Evolutionary conservation across 1,140 invertebrate genomes (phyloP).

Genomic region (Drosophila novamexicana): DNA sequence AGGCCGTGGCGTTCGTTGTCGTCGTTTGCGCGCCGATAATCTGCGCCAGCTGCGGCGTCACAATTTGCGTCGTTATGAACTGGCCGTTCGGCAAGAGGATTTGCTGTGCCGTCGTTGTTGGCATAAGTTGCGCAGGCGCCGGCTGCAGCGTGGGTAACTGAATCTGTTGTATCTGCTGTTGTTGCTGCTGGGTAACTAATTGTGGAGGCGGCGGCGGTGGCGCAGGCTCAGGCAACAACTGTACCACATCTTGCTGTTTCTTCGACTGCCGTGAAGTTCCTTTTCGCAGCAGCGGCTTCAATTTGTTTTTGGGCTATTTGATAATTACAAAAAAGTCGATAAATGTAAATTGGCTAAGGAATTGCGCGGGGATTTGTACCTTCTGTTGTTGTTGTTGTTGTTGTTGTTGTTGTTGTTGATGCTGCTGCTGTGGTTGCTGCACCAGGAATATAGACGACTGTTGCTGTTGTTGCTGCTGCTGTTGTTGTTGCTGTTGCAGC

Average conservation of each 20-base stretch:
- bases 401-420: constrained; percentile 8
- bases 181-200: constrained; percentile 44
- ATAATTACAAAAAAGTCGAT: neutral
- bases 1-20: constrained; percentile 30
- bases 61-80: constrained; percentile 81
- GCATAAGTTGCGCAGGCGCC: constrained; percentile 57
- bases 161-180: constrained; percentile 65
- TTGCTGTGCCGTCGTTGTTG: constrained; percentile 70
- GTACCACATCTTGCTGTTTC: constrained; percentile 54
- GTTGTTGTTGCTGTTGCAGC: constrained; percentile 51
- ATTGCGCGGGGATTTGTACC: neutral
- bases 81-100: constrained; percentile 82
- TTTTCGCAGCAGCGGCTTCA: constrained; percentile 59
- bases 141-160: constrained; percentile 62
- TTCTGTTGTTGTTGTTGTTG: constrained; percentile 27
- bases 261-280: constrained; percentile 58
- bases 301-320: constrained; percentile 49
- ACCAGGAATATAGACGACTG: constrained; percentile 28
- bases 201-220: constrained; percentile 43
- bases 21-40: constrained; percentile 59
- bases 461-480: constrained; percentile 42
- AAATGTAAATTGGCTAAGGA: neutral
- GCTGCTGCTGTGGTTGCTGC: constrained; percentile 23
- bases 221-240: constrained; percentile 54
- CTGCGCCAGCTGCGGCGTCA: constrained; percentile 68